Conservation (phyloP, 2,113 vertebrate genomes). For the Aphyosemion australe region DNA sequence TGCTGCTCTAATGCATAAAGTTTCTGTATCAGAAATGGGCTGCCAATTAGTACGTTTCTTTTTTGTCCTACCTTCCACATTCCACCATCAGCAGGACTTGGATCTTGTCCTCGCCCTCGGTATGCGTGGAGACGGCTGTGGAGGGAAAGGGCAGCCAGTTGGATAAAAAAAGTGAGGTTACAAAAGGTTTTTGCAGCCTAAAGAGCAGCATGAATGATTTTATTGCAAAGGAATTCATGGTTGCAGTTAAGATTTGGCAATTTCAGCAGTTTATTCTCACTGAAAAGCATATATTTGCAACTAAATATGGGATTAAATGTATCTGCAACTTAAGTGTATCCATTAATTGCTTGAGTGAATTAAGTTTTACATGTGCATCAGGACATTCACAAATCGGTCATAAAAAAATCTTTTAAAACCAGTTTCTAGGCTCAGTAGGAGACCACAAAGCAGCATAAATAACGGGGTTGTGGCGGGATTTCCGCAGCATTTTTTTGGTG, state of each 20-base stretch:
- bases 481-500: no score
- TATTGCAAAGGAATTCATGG: slow-evolving; percentile 1
- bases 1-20: slow-evolving; percentile 32
- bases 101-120: slow-evolving; percentile 89
- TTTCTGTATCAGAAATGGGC: slow-evolving; percentile 13
- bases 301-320: slow-evolving; percentile 3
- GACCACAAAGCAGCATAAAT: no score
- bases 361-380: background rate
- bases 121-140: slow-evolving; percentile 85
- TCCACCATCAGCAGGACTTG: slow-evolving; percentile 92
- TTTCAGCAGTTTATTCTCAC: slow-evolving; percentile 16
- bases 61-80: slow-evolving; percentile 86
- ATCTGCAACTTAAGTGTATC: slow-evolving; percentile 12
- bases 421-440: no score
- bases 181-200: slow-evolving; percentile 2
- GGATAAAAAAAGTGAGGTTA: slow-evolving; percentile 6
- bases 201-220: background rate
- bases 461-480: no score
- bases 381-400: background rate
- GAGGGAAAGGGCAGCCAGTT: slow-evolving; percentile 1
- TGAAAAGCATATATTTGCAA: background rate
- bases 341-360: slow-evolving; percentile 16
- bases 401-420: no score
- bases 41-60: slow-evolving; percentile 28
- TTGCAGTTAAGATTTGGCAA: slow-evolving; percentile 17